A percentile compares a stretch with the other conserved stretches of the same genome.
These are phyloP conservation scores for Stenolophus ochropezus DNA, from an alignment of 2,888 invertebrate species.

Conservation along the genomic window DNA sequence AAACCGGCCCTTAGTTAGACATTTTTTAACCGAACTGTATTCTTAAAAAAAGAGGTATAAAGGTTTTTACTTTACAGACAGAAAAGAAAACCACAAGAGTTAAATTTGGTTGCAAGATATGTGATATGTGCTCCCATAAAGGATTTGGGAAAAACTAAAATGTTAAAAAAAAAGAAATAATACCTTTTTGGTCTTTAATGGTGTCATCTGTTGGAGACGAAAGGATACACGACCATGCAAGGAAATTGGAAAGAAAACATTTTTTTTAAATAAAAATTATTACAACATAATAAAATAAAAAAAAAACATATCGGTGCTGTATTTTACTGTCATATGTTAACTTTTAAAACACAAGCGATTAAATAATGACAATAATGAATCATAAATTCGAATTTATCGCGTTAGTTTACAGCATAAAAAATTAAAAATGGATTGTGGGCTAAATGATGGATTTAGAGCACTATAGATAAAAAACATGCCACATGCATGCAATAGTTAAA, in stretches of 20 bases:
- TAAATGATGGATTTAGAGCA: conserved; percentile 22
- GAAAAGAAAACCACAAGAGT: conserved; percentile 43
- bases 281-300: conserved; percentile 54
- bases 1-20: too few species aligned
- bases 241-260: conserved; percentile 64
- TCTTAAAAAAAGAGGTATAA: too few species aligned
- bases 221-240: conserved; percentile 67
- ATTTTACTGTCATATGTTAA: too few species aligned
- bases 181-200: conserved; percentile 68
- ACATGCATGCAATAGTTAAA: too few species aligned
- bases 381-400: conserved; percentile 18
- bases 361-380: conserved; percentile 14
- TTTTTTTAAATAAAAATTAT: conserved; percentile 42
- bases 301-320: conserved; percentile 5
- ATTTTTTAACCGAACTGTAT: too few species aligned
- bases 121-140: conserved; percentile 38
- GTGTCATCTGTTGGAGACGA: conserved; percentile 69
- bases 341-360: conserved; percentile 3
- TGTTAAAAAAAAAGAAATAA: conserved; percentile 63
- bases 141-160: conserved; percentile 44
- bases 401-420: neutral
- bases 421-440: conserved; percentile 8
- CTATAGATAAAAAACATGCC: conserved; percentile 22
- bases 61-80: conserved; percentile 42
- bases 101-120: conserved; percentile 58